These are phyloP conservation scores for Petrolisthes cinctipes DNA, from an alignment of 2,888 invertebrate species.

Conservation along the genomic window DNA sequence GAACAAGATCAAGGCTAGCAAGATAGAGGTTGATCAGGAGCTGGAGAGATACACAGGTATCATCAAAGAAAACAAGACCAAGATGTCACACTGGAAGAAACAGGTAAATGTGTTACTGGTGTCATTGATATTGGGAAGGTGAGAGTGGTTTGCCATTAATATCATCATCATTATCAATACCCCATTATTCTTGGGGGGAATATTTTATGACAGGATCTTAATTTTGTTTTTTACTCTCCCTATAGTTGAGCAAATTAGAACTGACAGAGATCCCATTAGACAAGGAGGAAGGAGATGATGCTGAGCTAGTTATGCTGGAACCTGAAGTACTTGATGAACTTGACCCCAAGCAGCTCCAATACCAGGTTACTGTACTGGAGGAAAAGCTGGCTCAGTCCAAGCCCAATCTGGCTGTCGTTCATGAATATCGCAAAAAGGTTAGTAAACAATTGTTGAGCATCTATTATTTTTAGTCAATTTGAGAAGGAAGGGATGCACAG, in stretches of 20 bases:
- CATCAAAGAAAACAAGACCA: slow-evolving; percentile 69
- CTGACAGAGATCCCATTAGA: slow-evolving; percentile 75
- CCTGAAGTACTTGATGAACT: slow-evolving; percentile 77
- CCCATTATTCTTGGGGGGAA: too few species aligned
- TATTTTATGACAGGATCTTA: not conserved
- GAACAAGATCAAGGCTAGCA: slow-evolving; percentile 78
- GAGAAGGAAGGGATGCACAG: not conserved
- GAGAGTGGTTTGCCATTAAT: too few species aligned
- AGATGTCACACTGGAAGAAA: slow-evolving; percentile 70
- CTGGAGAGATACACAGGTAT: slow-evolving; percentile 72
- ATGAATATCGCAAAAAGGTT: slow-evolving; percentile 75
- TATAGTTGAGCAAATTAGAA: slow-evolving; percentile 73
- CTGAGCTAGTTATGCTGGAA: slow-evolving; percentile 74
- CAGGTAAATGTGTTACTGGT: slow-evolving; percentile 67
- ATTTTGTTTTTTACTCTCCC: slow-evolving; percentile 4
- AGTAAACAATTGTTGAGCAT: not conserved
- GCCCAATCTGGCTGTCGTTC: slow-evolving; percentile 76
- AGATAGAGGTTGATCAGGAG: slow-evolving; percentile 82
- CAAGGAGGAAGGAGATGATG: slow-evolving; percentile 71
- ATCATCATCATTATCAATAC: too few species aligned
- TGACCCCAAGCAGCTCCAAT: slow-evolving; percentile 74
- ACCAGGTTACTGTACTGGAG: slow-evolving; percentile 80
- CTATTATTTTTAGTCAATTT: not conserved
- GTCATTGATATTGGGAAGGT: too few species aligned
- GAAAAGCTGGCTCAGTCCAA: slow-evolving; percentile 70